Percentiles rank a stretch among this genome's conserved stretches.
Evolutionary conservation across 2,888 invertebrate species (phyloP).

Genomic region (Cordilura impudica): DNA sequence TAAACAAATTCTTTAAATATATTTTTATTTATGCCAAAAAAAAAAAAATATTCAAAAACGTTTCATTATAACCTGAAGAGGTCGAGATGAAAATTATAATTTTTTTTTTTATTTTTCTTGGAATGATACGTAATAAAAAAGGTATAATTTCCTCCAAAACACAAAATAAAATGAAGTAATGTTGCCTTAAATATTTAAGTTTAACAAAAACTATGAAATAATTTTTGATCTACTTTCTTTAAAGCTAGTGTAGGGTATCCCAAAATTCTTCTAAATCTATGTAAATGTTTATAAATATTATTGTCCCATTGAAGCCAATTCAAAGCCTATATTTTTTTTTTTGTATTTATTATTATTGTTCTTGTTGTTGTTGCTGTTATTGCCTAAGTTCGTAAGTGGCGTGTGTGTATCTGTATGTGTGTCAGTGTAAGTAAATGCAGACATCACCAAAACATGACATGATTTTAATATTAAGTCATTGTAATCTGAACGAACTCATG

Average conservation of each 20-base stretch:
- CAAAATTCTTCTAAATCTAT: slow-evolving; percentile 14
- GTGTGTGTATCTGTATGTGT: slow-evolving; percentile 5
- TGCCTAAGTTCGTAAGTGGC: not conserved
- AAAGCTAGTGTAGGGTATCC: not conserved
- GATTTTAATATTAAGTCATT: slow-evolving; percentile 47
- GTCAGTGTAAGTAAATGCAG: not conserved
- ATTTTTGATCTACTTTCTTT: not conserved
- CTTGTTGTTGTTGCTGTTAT: not conserved
- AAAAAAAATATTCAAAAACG: too few species aligned
- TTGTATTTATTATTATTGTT: not conserved
- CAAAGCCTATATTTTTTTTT: slow-evolving; percentile 10
- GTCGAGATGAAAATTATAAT: too few species aligned
- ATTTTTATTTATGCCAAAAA: too few species aligned
- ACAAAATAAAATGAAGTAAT: too few species aligned
- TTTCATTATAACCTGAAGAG: too few species aligned
- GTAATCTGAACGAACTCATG: not conserved
- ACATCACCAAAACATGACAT: slow-evolving; percentile 36
- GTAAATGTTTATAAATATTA: slow-evolving; percentile 37
- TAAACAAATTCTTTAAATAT: too few species aligned
- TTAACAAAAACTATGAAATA: not conserved
- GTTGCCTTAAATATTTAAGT: not conserved
- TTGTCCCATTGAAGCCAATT: not conserved
- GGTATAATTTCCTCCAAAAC: too few species aligned
- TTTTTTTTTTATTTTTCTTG: too few species aligned
- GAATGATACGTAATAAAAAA: too few species aligned